phyloP scores from a whole-genome alignment of 2,888 invertebrate species.

The Meandrusa payeni region DNA sequence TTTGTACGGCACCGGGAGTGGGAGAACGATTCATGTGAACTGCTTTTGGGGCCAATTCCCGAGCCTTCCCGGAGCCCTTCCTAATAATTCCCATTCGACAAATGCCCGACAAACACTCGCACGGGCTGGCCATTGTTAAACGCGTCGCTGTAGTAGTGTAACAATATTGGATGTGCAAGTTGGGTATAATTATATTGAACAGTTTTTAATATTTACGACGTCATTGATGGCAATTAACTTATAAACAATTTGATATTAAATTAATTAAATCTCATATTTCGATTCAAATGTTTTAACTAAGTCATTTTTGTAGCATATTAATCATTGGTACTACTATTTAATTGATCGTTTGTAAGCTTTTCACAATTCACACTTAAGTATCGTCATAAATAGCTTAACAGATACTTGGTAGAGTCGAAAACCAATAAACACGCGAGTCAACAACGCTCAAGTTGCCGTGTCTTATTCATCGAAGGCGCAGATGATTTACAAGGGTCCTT shows the following conservation, averaged over 20 bases:
- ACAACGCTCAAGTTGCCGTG: slow-evolving; percentile 67
- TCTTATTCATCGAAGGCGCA: slow-evolving; percentile 68
- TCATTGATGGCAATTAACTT: too few species aligned
- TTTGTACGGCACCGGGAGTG: slow-evolving; percentile 76
- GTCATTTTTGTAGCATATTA: background rate
- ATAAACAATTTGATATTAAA: too few species aligned
- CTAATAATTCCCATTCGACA: slow-evolving; percentile 78
- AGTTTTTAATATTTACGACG: slow-evolving; percentile 9
- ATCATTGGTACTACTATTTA: background rate
- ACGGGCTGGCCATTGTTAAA: slow-evolving; percentile 72
- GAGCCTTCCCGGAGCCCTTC: slow-evolving; percentile 78
- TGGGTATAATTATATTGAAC: slow-evolving; percentile 28
- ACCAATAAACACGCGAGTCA: slow-evolving; percentile 76
- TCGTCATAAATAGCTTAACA: slow-evolving; percentile 66
- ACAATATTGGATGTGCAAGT: slow-evolving; percentile 54
- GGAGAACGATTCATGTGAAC: slow-evolving; percentile 79
- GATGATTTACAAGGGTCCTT: slow-evolving; percentile 81
- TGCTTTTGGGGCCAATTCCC: slow-evolving; percentile 81
- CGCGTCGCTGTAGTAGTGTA: slow-evolving; percentile 68
- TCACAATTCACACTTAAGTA: slow-evolving; percentile 48
- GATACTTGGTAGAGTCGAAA: slow-evolving; percentile 72
- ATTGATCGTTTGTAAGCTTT: slow-evolving; percentile 33
- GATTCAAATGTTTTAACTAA: too few species aligned
- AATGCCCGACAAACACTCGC: slow-evolving; percentile 79
- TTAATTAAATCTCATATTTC: too few species aligned